Conservation (phyloP, 2,888 invertebrate genomes). For the Antitype chi region DNA sequence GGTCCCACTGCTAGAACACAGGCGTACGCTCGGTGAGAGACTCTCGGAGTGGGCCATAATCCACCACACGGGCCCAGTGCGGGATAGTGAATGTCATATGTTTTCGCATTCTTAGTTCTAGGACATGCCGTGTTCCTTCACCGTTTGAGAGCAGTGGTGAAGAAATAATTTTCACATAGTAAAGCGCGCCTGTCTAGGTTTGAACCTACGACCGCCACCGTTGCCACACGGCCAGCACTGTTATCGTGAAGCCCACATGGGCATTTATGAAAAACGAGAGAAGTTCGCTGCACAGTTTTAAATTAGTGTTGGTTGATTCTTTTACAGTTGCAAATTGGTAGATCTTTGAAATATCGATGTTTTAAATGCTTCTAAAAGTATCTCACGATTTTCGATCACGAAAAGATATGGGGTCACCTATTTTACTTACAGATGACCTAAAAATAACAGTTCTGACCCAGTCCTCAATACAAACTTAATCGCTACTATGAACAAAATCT, state of each 20-base stretch:
- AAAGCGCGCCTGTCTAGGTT: too few relatives aligned
- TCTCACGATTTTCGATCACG: conserved; percentile 1
- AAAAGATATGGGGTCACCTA: conserved; percentile 31
- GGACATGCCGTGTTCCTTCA: too few relatives aligned
- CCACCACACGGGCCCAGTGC: too few relatives aligned
- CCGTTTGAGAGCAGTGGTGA: too few relatives aligned
- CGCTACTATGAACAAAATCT: conserved; percentile 8
- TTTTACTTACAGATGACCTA: conserved; percentile 19
- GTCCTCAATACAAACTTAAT: conserved; percentile 9
- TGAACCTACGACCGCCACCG: too few relatives aligned
- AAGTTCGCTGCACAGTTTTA: neutral
- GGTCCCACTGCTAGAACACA: too few relatives aligned
- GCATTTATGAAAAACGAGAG: neutral
- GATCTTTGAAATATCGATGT: neutral
- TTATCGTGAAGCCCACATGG: neutral
- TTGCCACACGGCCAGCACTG: too few relatives aligned
- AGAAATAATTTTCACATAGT: too few relatives aligned
- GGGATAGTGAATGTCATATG: too few relatives aligned
- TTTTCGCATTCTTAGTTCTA: too few relatives aligned
- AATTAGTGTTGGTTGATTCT: neutral
- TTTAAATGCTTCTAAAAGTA: conserved; percentile 13
- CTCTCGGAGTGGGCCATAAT: too few relatives aligned
- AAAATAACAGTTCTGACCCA: neutral
- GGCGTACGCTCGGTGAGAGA: too few relatives aligned
- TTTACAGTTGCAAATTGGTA: neutral